Base-by-base conservation (phyloP, 1,140 invertebrate genomes). In the Hesperophylax magnus region DNA sequence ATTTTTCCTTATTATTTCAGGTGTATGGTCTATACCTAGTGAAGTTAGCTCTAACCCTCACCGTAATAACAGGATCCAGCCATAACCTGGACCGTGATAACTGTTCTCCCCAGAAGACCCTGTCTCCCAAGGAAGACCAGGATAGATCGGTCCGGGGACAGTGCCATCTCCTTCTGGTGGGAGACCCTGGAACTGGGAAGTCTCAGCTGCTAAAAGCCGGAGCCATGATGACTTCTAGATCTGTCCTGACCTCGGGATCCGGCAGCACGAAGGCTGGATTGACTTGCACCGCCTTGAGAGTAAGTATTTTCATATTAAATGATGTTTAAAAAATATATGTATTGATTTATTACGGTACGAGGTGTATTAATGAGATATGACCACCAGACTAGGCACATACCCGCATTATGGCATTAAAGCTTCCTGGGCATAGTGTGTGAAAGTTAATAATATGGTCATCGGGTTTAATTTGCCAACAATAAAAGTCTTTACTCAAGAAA, bases 151-250 rank as follows among this genome's bases (percentile, higher is more conserved):
- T 90, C 4, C 83, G 96, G 82, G 96, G 95, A 9, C 95, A 97
- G 85, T 93, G 95, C 9, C 97, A 98, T 91, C 89, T 98, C 84
- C 88, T 98, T 71, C 87, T 98, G 11, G 95, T 98, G 58, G 97
- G 97, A 52, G 97, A 98, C 92, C 97, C 97, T 82, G 97, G 96
- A 83, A 90, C 89, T 18, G 97, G 95, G 18, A 98, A 98, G 87
- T 98, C 97, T 0, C 95, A 98, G 87, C 91, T 98, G 63, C 89
- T 98, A 65, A 93, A 94, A 82, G 94, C 94, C 84, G 95, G 94
- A 1, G 91, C 93, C 2, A 93, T 93, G 87, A 88, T 98, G 54
- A 93, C 93, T 31, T 91, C 94, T 0, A 89, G 96, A 17, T 95
- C 96, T 9, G 94, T 98, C 8, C 89, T 97, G 71, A 98, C 97